Evolutionary conservation across 2,113 vertebrate genomes (phyloP), one percentile per base, ranked within the genome.

Genomic region (Ctenomys sociabilis): DNA sequence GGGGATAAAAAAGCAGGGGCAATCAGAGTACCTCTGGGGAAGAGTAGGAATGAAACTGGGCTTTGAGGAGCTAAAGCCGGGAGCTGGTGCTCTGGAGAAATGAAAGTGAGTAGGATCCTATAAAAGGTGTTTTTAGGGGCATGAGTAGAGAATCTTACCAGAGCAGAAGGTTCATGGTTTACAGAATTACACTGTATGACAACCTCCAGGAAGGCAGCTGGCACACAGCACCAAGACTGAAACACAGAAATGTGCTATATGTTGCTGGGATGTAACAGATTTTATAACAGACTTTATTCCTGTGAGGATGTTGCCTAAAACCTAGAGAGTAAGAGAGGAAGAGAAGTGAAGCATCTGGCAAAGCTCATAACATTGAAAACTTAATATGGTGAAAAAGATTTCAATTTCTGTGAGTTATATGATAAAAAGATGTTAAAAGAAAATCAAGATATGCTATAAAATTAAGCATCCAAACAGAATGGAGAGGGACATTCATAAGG

Each of bases 261-360:
- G 75, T 68, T 93, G 19, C 52, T 92, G 22, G 21, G 59, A 83
- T 24, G 8, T 85, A 94, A 91, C 93, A 96, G 92, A 96, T 88
- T 97, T 97, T 87, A 73, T 88, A 85, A 82, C 90, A 97, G 92
- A 95, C 92, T 95, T 94, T 93, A 93, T 80, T 88, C 78, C 87
- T 94, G 26, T 68, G 94, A 83, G 7, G 52, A 82, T 83, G 70
- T 85, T 96, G 77, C 49, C 52, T 85, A 73, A 96, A 97, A 78
- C 85, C 59, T 85, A 95, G 88, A 93, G 28, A 85, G 73, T 40
- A 57, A 90, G 52, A 84, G 7, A 77, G 21, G 93, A 77, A 94
- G 52, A 35, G 8, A 94, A 92, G 82, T 91, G 12, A 1, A 9
- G 35, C 35, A 66, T 93, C 87, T 84, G 80, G 88, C 57, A 83